Conservation (phyloP, 1,140 invertebrate species). For the Drosophila triauraria region DNA sequence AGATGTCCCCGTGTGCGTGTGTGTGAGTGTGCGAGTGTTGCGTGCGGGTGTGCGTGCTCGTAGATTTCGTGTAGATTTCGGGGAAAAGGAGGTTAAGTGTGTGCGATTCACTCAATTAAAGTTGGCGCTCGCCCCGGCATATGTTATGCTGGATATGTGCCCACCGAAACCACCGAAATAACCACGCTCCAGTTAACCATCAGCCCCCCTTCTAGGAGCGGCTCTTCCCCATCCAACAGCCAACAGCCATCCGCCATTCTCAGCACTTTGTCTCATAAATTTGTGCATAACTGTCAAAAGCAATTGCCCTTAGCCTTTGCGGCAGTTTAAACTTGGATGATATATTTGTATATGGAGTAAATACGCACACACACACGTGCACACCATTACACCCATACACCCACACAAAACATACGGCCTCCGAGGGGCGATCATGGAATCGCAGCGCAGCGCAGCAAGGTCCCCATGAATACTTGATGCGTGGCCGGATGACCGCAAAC, state of each 20-base stretch:
- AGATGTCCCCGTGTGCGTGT: constrained; percentile 36
- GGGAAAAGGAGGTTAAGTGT: constrained; percentile 29
- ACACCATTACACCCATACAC: constrained; percentile 22
- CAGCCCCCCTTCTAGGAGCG: neutral
- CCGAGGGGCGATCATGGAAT: constrained; percentile 46
- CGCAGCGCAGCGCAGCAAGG: neutral
- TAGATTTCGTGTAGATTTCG: constrained; percentile 1
- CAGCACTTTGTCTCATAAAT: constrained; percentile 79
- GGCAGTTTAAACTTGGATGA: constrained; percentile 81
- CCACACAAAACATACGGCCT: constrained; percentile 14
- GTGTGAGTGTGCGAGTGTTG: constrained; percentile 1
- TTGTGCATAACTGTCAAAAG: constrained; percentile 83
- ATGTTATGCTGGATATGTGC: constrained; percentile 25
- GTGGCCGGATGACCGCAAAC: constrained; percentile 35
- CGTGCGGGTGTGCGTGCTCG: neutral
- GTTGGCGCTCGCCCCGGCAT: constrained; percentile 42
- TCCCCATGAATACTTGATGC: constrained; percentile 48
- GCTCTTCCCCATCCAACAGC: neutral
- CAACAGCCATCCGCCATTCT: constrained; percentile 32
- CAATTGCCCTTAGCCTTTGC: constrained; percentile 82
- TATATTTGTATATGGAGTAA: constrained; percentile 76
- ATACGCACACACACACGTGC: constrained; percentile 31
- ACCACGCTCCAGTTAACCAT: constrained; percentile 15
- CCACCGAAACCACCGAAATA: constrained; percentile 37
- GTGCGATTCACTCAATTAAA: constrained; percentile 75